Base-by-base conservation (phyloP, 2,888 invertebrate species). In the Pyralis farinalis region DNA sequence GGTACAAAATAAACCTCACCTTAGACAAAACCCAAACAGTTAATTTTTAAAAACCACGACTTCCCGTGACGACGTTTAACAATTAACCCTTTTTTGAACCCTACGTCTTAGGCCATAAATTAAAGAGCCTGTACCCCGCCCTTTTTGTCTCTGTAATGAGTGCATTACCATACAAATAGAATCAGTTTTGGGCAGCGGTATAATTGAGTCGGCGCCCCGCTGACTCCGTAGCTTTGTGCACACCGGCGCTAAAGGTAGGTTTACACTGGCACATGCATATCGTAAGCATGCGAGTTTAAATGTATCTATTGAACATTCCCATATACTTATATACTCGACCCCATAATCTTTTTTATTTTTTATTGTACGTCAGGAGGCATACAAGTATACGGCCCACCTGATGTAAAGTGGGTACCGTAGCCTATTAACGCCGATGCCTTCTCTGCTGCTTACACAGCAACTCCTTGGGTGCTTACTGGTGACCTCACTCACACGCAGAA, bases 151-250 rank as follows among this genome's bases (percentile, higher is more conserved):
- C 62, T 51, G 73, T 87, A 87, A 87, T 86, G 86, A 87, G 87
- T 68, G 65, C 62, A 88, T 88, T 87, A 84, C 71, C 87, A 88
- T 88, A 86, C 85, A 85, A 82, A 88, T 87, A 84, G 84, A 79
- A 78, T 72, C 73, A 72, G 74, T 71, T 68, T 66, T 66, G 71
- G 58, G 52, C 59, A 60, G 53, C 58, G 68, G 64, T 78, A 73
- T 86, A 83, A 87, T 86, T 83, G 85, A 77, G 72, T 67, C 53
- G 75, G 79, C 81, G 65, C 78, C 87, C 87, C 80, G 86, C 84
- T 76, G 87, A 47, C 62, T 63, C 55, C 40, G 37, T 21, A 41
- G 49, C 86, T 87, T 86, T 86, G 84, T 75, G 55, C 38, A 53
- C 55, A 63, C 70, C 77, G 73, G 63, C 62, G 42, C 45, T 46